These are phyloP conservation scores for Pachypeltis micranthus DNA, from an alignment of 1,140 invertebrate species.

Conservation along the genomic window DNA sequence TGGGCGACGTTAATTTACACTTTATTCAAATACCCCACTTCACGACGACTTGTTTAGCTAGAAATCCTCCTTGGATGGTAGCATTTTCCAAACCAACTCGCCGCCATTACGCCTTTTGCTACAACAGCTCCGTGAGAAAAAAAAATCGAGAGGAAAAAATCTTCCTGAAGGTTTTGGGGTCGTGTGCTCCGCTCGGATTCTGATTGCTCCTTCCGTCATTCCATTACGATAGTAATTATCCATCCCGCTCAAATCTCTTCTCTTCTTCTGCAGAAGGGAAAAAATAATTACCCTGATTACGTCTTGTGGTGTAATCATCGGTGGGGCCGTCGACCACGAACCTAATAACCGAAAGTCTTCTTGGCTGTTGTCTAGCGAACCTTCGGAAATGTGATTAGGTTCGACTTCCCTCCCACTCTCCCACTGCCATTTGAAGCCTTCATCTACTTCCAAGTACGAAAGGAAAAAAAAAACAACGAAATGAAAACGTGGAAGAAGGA, in stretches of 20 bases:
- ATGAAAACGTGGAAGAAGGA: no score
- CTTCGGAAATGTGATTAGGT: conserved; percentile 4
- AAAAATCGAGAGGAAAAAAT: no score
- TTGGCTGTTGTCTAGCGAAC: not conserved
- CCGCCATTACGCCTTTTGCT: no score
- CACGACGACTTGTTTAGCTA: no score
- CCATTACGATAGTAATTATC: not conserved
- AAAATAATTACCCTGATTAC: conserved; percentile 5
- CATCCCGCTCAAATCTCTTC: not conserved
- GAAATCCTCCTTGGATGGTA: no score
- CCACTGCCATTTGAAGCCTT: no score
- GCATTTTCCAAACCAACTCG: not conserved
- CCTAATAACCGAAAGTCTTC: not conserved
- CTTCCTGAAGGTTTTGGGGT: not conserved
- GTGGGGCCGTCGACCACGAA: conserved; percentile 2
- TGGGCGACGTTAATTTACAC: no score
- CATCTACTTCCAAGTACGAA: no score
- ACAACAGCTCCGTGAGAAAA: no score
- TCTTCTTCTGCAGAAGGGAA: not conserved
- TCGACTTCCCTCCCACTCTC: no score
- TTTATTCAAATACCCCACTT: no score
- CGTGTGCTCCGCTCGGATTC: not conserved
- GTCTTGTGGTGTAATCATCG: not conserved
- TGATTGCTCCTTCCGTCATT: not conserved
- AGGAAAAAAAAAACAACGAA: no score